Percentiles rank a stretch among this genome's conserved stretches.
These are phyloP conservation scores for Diadegma fenestrale DNA, from an alignment of 2,888 invertebrate genomes.

Conservation along the genomic window DNA sequence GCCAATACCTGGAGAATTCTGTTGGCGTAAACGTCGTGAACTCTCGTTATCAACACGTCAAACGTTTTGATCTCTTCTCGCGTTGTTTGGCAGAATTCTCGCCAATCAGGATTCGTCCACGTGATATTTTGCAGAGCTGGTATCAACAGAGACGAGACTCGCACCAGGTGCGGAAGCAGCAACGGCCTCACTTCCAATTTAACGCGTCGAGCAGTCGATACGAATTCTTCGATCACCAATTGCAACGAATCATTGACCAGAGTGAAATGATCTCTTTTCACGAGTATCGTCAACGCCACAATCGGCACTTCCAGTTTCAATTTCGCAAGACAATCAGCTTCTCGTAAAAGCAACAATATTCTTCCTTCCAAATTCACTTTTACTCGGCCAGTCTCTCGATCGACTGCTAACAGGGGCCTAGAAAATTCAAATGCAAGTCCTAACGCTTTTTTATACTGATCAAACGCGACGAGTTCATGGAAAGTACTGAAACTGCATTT, in stretches of 20 bases:
- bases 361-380: conserved; percentile 92
- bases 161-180: conserved; percentile 94
- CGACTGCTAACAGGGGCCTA: conserved; percentile 88
- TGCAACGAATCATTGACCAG: conserved; percentile 91
- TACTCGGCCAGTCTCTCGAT: conserved; percentile 88
- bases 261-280: conserved; percentile 92
- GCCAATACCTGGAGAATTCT: conserved; percentile 94
- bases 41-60: conserved; percentile 90
- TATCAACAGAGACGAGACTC: conserved; percentile 92
- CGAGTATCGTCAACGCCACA: conserved; percentile 91
- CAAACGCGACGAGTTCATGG: background rate
- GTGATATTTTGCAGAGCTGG: conserved; percentile 93
- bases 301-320: conserved; percentile 93
- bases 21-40: conserved; percentile 96
- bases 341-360: conserved; percentile 91
- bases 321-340: conserved; percentile 94
- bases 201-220: conserved; percentile 90
- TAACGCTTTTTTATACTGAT: background rate
- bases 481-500: background rate
- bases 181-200: conserved; percentile 96
- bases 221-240: conserved; percentile 92
- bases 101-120: conserved; percentile 95
- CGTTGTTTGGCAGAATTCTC: conserved; percentile 91
- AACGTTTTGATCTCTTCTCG: conserved; percentile 93
- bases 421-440: too few relatives aligned